A percentile compares a stretch with the other conserved stretches of the same genome.
phyloP scores from a whole-genome alignment of 2,113 vertebrate genomes.

The Galbula dea region DNA sequence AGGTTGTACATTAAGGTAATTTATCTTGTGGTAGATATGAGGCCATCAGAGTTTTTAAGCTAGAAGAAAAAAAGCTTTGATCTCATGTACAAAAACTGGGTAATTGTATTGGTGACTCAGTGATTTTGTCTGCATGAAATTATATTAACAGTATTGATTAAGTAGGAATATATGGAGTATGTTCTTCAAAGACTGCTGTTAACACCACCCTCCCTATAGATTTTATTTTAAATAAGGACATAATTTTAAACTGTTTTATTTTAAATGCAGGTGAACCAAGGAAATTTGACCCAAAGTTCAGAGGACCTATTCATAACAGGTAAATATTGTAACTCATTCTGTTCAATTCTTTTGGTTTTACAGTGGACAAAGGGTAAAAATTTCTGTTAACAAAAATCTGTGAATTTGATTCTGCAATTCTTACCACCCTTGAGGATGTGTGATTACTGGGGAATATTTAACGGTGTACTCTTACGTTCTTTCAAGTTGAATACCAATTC shows the following conservation, averaged over 20 bases:
- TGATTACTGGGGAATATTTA: not conserved
- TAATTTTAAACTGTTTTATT: slow-evolving; percentile 65
- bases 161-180: not conserved
- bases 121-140: not conserved
- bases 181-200: not conserved
- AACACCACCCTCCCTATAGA: not conserved
- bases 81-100: not conserved
- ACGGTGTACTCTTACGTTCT: not conserved
- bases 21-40: not conserved
- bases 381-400: not conserved
- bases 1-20: not conserved
- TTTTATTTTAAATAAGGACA: not conserved
- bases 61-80: not conserved
- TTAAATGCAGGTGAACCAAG: slow-evolving; percentile 87
- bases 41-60: not conserved
- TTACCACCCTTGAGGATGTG: not conserved
- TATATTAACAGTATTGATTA: not conserved
- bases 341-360: not conserved
- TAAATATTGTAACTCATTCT: slow-evolving; percentile 65
- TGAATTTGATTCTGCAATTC: not conserved
- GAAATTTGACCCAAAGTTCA: slow-evolving; percentile 90
- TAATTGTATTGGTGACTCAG: not conserved
- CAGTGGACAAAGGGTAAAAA: not conserved
- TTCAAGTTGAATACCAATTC: not conserved
- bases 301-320: slow-evolving; percentile 88